Evolutionary conservation across 2,888 invertebrate genomes (phyloP).

Genomic region (Volucella bombylans): DNA sequence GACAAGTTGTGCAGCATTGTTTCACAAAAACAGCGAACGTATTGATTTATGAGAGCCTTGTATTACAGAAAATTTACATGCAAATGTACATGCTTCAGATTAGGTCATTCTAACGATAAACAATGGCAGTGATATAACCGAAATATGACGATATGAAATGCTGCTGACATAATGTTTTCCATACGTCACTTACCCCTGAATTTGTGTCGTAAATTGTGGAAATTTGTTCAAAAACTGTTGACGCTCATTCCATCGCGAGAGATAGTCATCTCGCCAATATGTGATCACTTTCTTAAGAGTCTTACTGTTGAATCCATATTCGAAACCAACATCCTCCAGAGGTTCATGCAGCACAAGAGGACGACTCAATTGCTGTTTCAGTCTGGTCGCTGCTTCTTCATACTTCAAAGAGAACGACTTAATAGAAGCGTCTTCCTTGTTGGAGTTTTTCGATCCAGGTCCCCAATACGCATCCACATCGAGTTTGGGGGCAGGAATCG

Average conservation of each 20-base stretch:
- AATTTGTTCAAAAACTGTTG: conserved; percentile 88
- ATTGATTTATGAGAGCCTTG: too few relatives aligned
- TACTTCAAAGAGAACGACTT: conserved; percentile 78
- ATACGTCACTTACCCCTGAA: conserved; percentile 84
- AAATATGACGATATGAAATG: too few relatives aligned
- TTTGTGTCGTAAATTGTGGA: conserved; percentile 89
- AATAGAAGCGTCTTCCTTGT: conserved; percentile 79
- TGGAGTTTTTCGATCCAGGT: conserved; percentile 77
- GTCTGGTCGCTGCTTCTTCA: conserved; percentile 81
- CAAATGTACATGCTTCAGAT: too few relatives aligned
- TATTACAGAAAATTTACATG: too few relatives aligned
- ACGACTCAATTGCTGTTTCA: conserved; percentile 85
- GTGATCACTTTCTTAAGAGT: conserved; percentile 87
- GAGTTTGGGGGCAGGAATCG: conserved; percentile 78
- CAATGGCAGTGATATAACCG: too few relatives aligned
- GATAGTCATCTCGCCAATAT: conserved; percentile 91
- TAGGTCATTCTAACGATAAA: too few relatives aligned
- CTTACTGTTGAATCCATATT: conserved; percentile 91
- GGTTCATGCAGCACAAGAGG: conserved; percentile 84
- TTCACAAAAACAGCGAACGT: too few relatives aligned
- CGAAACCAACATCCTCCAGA: conserved; percentile 87
- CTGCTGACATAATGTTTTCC: not conserved
- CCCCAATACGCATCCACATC: conserved; percentile 81
- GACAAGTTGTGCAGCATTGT: too few relatives aligned
- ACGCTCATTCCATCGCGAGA: conserved; percentile 86